phyloP scores from a whole-genome alignment of 2,113 vertebrate genomes.

The Calidris pugnax region DNA sequence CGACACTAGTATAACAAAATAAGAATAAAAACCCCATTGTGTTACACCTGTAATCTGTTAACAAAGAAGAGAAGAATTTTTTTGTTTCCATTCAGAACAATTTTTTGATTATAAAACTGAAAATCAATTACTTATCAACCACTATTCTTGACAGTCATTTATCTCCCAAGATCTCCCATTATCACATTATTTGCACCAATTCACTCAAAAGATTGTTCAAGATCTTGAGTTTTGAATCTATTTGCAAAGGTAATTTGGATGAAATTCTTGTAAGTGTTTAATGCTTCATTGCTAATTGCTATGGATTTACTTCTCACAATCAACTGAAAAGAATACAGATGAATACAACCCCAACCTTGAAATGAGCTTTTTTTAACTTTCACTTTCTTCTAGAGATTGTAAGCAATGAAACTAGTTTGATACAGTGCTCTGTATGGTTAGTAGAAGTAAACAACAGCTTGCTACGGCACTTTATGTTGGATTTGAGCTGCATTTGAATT shows the following conservation, averaged over 20 bases:
- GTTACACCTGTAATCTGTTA: not conserved
- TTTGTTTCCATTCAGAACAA: not conserved
- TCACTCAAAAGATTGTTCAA: not conserved
- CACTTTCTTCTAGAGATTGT: not conserved
- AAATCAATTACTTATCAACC: not conserved
- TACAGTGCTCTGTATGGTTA: not conserved
- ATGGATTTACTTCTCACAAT: not conserved
- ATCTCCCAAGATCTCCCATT: not conserved
- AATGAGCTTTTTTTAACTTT: not conserved
- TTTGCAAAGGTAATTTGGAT: not conserved
- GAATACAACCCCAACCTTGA: not conserved
- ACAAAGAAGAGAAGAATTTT: not conserved
- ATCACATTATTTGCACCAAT: not conserved
- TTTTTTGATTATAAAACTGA: not conserved
- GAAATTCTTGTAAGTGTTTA: not conserved
- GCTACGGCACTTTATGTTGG: not conserved
- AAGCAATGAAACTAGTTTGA: not conserved
- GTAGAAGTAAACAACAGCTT: constrained; percentile 9
- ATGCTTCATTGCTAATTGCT: not conserved
- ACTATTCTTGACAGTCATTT: not conserved
- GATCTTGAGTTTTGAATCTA: not conserved
- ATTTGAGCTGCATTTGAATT: not conserved
- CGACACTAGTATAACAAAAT: not conserved
- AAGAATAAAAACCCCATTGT: not conserved
- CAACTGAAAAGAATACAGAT: not conserved